Percentiles rank a stretch among this genome's conserved stretches.
phyloP scores from a whole-genome alignment of 2,797 vertebrate species.

The Phaenicophaeus curvirostris region DNA sequence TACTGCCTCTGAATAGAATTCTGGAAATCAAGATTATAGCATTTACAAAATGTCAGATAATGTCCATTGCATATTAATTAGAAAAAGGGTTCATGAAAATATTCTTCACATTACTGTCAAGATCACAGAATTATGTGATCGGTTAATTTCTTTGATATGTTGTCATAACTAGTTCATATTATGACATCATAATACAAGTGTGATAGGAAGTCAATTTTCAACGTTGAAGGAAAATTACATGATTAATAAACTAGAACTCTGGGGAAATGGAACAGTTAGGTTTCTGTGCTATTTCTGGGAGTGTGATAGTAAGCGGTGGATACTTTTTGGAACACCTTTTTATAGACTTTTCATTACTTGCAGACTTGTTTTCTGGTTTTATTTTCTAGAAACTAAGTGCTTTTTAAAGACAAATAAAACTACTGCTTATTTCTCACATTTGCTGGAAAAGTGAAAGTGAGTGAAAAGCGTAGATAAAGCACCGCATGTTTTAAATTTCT shows the following conservation, averaged over 20 bases:
- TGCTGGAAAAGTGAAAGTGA: neutral
- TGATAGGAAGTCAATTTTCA: neutral
- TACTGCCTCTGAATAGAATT: neutral
- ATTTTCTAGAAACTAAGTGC: neutral
- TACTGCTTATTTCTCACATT: neutral
- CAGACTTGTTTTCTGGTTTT: neutral
- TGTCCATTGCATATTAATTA: neutral
- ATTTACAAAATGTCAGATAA: neutral
- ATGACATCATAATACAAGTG: conserved; percentile 3
- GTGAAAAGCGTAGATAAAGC: neutral
- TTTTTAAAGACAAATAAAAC: neutral
- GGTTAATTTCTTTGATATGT: neutral
- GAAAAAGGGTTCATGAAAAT: neutral
- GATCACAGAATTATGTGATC: neutral
- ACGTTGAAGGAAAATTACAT: neutral
- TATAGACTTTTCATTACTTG: neutral
- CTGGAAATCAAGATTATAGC: neutral
- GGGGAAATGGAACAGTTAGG: neutral
- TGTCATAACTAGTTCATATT: neutral
- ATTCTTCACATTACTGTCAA: neutral
- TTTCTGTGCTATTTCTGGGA: neutral
- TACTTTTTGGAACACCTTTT: neutral
- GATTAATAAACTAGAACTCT: neutral
- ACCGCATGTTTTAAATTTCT: neutral
- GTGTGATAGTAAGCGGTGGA: neutral